Conservation (phyloP, 2,888 invertebrate genomes). For the Drosophila colorata region DNA sequence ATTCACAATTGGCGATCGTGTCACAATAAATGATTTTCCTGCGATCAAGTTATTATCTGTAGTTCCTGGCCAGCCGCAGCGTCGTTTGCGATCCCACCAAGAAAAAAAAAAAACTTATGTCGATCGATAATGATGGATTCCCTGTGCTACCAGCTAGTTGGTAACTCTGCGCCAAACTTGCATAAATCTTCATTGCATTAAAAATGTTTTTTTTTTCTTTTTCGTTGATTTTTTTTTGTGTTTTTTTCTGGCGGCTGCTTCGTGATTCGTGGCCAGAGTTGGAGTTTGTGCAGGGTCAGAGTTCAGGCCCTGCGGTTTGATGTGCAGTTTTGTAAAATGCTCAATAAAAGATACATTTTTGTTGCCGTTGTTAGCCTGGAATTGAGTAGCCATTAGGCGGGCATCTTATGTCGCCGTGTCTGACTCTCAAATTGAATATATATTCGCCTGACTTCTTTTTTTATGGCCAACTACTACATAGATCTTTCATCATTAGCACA, state of each 20-base stretch:
- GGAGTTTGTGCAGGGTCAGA: conserved; percentile 63
- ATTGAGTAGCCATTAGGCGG: conserved; percentile 36
- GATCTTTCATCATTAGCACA: conserved; percentile 63
- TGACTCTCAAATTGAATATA: conserved; percentile 28
- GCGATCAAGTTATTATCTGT: conserved; percentile 76
- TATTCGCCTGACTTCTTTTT: conserved; percentile 16
- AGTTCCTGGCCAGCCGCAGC: conserved; percentile 32
- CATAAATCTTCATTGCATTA: conserved; percentile 69
- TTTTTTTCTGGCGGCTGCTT: conserved; percentile 26
- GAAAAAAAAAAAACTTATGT: conserved; percentile 49
- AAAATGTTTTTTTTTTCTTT: conserved; percentile 22
- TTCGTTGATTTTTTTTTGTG: conserved; percentile 6
- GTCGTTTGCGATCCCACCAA: conserved; percentile 37
- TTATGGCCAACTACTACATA: conserved; percentile 26
- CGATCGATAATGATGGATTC: conserved; percentile 72
- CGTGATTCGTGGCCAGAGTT: conserved; percentile 71
- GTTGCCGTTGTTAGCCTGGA: conserved; percentile 34
- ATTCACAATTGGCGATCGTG: conserved; percentile 65
- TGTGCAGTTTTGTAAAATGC: conserved; percentile 75
- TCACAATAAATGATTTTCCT: conserved; percentile 78
- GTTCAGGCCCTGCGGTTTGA: conserved; percentile 74
- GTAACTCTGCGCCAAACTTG: conserved; percentile 50
- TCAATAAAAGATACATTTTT: conserved; percentile 68
- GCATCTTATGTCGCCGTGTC: conserved; percentile 43
- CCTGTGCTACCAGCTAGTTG: conserved; percentile 61